phyloP scores from a whole-genome alignment of 2,113 vertebrate genomes.

The Candoia aspera region DNA sequence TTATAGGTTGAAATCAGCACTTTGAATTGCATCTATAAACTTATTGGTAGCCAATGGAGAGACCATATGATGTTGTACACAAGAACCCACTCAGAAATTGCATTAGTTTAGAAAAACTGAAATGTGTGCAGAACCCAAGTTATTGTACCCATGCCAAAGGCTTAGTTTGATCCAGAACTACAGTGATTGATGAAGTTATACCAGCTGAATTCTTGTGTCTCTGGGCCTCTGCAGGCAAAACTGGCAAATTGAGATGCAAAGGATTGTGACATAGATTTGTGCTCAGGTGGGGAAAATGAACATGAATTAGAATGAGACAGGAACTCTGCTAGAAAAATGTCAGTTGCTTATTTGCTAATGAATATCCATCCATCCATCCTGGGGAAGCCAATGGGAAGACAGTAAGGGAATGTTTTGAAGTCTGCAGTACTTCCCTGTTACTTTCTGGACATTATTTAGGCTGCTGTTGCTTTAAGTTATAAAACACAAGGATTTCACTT shows the following conservation, averaged over 20 bases:
- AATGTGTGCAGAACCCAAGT: not conserved
- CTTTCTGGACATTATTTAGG: not conserved
- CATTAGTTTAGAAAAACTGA: not conserved
- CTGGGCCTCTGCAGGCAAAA: no score
- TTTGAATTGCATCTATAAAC: no score
- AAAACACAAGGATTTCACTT: no score
- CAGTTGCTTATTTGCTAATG: not conserved
- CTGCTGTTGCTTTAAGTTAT: no score
- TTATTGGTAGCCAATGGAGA: no score
- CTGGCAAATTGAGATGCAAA: not conserved
- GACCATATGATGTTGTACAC: not conserved
- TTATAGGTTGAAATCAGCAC: no score
- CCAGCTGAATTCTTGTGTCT: no score
- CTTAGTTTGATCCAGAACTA: not conserved
- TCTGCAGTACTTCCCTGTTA: not conserved
- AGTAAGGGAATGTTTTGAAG: not conserved
- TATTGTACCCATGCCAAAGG: not conserved
- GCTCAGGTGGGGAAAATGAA: no score
- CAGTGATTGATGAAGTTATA: not conserved
- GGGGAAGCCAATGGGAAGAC: not conserved
- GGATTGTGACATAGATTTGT: not conserved
- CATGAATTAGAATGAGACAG: not conserved
- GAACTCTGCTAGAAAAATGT: not conserved
- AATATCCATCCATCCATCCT: not conserved
- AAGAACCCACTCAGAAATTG: not conserved